Evolutionary conservation across 2,888 invertebrate species (phyloP), one percentile per base, ranked within the genome.

Genomic region (Byasa hedistus): DNA sequence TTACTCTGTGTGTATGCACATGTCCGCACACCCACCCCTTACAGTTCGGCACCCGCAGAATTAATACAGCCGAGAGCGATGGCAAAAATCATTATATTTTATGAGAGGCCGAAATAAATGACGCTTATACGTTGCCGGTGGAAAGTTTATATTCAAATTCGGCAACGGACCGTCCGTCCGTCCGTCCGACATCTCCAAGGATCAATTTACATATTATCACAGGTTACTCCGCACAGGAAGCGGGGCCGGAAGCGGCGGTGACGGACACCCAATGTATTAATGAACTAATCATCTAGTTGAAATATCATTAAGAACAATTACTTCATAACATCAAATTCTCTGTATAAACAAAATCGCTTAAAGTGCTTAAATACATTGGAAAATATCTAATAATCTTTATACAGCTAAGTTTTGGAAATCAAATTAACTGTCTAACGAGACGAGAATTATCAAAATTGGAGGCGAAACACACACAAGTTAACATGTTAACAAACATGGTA

Each of bases 11-110:
- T 79, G 48, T 54, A 39, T 15, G 32, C 24, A 84, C 80, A 79
- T 83, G 84, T 84, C 85, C 80, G 85, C 86, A 84, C 80, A 82
- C 79, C 83, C 81, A 79, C 80, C 81, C 80, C 79, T 74, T 79
- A 75, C 77, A 81, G 73, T 75, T 72, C 66, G 68, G 68, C 70
- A 71, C 81, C 83, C 86, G 79, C 84, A 85, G 83, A 85, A 87
- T 89, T 89, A 84, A 89, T 89, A 89, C 82, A 79, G 83, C 85
- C 80, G 79, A 80, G 81, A 82, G 85, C 84, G 83, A 81, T 85
- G 88, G 88, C 90, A 90, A 89, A 91, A 91, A 91, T 89, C 89
- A 90, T 91, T 89, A 91, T 88, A 91, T 89, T 91, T 91, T 91
- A 91, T 87, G 86, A 76, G 79, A 83, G 89, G 85, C 82, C 84